Evolutionary conservation across 2,113 vertebrate species (phyloP).

Genomic region (Tachycineta bicolor): DNA sequence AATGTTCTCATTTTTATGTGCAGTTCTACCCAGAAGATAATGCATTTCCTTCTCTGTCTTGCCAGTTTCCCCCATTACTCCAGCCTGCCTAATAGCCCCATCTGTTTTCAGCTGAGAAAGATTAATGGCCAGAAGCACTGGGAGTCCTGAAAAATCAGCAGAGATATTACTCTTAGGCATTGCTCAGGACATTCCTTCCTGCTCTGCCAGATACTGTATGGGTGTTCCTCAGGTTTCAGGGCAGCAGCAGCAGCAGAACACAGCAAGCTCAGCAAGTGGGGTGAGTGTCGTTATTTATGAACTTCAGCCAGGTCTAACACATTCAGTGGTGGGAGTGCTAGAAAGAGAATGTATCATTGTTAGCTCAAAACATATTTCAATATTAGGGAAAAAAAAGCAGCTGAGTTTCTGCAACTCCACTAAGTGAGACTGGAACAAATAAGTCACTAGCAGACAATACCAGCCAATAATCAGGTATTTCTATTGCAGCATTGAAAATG

Average conservation of each 20-base stretch:
- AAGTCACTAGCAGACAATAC: not conserved
- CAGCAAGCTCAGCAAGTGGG: slow-evolving; percentile 13
- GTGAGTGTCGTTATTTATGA: not conserved
- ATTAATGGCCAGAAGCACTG: slow-evolving; percentile 41
- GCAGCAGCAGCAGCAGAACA: not conserved
- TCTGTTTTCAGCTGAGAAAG: slow-evolving; percentile 54
- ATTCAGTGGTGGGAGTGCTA: not conserved
- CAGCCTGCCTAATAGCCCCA: slow-evolving; percentile 52
- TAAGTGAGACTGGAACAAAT: not conserved
- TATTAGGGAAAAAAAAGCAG: not conserved
- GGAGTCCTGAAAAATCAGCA: slow-evolving; percentile 48
- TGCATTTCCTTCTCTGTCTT: slow-evolving; percentile 19
- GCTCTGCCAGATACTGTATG: not conserved
- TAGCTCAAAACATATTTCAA: not conserved
- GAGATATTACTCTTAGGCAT: slow-evolving; percentile 29
- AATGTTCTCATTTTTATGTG: slow-evolving; percentile 43
- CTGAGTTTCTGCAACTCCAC: not conserved
- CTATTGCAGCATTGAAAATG: not conserved
- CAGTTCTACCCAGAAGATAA: slow-evolving; percentile 33
- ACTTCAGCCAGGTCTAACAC: not conserved
- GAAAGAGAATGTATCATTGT: not conserved
- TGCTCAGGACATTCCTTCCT: not conserved
- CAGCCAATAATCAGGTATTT: not conserved
- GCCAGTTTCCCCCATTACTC: slow-evolving; percentile 40
- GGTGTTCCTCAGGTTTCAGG: slow-evolving; percentile 27